Evolutionary conservation across 1,140 invertebrate genomes (phyloP).

Genomic region (Bombyx mandarina): DNA sequence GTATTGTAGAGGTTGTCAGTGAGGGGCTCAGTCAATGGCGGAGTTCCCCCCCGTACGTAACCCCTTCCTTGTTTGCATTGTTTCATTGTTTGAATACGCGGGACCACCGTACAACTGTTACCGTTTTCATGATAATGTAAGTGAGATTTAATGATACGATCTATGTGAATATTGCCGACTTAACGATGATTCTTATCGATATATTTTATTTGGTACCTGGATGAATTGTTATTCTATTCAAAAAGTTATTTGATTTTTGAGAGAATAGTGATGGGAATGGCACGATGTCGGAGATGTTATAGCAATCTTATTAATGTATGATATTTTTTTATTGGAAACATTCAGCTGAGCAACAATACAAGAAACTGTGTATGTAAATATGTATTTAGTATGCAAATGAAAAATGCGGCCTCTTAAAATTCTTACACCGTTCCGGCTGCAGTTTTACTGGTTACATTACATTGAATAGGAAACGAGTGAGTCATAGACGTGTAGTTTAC

Average conservation of each 20-base stretch:
- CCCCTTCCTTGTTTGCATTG: constrained; percentile 54
- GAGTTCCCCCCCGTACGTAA: constrained; percentile 45
- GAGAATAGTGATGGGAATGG: no score
- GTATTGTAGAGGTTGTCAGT: constrained; percentile 32
- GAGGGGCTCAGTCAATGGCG: constrained; percentile 31
- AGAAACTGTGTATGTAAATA: no score
- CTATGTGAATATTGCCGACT: constrained; percentile 5
- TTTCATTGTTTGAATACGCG: constrained; percentile 50
- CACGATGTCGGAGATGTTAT: no score
- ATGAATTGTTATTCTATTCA: no score
- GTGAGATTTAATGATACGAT: constrained; percentile 37
- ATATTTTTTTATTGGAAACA: no score
- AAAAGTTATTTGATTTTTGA: no score
- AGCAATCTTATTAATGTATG: no score
- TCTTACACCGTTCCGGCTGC: constrained; percentile 43
- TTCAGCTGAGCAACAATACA: no score
- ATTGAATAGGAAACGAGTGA: constrained; percentile 65
- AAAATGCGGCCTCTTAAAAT: constrained; percentile 50
- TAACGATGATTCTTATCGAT: neutral
- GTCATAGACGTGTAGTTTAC: constrained; percentile 62
- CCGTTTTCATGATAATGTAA: constrained; percentile 46
- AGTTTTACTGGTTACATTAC: constrained; percentile 61
- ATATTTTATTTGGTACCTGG: no score
- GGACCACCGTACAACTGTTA: constrained; percentile 43
- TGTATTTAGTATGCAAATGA: constrained; percentile 26